These are phyloP conservation scores for Piscicola geometra DNA, from an alignment of 2,888 invertebrate species.

Conservation along the genomic window DNA sequence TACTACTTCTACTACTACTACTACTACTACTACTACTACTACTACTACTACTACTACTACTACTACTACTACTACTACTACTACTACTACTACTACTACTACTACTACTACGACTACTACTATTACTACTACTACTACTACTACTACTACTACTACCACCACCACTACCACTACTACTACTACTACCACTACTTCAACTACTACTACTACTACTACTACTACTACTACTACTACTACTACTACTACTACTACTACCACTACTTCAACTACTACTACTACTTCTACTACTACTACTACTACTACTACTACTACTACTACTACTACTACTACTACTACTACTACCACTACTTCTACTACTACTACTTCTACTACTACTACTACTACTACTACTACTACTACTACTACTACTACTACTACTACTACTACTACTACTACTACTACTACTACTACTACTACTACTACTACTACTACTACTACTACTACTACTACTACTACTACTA, in stretches of 20 bases:
- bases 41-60: constrained; percentile 12
- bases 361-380: constrained; percentile 11
- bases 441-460: constrained; percentile 27
- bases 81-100: constrained; percentile 12
- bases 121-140: too few relatives aligned
- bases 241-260: constrained; percentile 4
- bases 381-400: constrained; percentile 27
- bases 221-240: too few relatives aligned
- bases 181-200: constrained; percentile 1
- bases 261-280: not conserved
- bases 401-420: constrained; percentile 25
- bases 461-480: constrained; percentile 17
- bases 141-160: constrained; percentile 7
- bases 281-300: constrained; percentile 10
- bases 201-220: constrained; percentile 12
- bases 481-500: constrained; percentile 7
- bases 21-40: constrained; percentile 12
- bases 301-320: not conserved
- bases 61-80: constrained; percentile 12
- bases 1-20: constrained; percentile 10
- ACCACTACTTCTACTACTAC: not conserved
- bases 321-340: not conserved
- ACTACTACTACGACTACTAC: too few relatives aligned
- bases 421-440: constrained; percentile 25
- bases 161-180: constrained; percentile 7